Conservation (phyloP, 2,797 vertebrate genomes). For the Aldrovandia affinis region DNA sequence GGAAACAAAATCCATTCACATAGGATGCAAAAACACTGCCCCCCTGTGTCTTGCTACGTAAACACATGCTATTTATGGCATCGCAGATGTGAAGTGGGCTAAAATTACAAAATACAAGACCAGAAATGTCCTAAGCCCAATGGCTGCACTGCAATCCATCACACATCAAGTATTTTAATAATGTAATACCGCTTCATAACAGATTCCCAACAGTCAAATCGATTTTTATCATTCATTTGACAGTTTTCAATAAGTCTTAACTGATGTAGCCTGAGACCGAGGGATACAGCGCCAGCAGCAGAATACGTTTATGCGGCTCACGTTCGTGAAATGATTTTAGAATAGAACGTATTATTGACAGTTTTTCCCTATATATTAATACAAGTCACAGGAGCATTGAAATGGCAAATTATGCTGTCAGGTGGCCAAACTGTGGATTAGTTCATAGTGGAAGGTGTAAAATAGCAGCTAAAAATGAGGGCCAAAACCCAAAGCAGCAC, state of each 20-base stretch:
- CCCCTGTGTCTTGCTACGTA: conserved; percentile 23
- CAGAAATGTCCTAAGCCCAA: background rate
- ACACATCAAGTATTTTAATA: background rate
- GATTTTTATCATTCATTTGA: conserved; percentile 9
- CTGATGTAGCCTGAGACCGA: background rate
- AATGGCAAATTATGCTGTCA: conserved; percentile 11
- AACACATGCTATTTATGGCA: background rate
- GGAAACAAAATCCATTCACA: background rate
- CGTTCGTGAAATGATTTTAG: background rate
- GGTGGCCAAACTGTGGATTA: background rate
- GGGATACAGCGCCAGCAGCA: background rate
- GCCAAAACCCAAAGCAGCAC: background rate
- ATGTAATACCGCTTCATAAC: background rate
- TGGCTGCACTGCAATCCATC: conserved; percentile 19
- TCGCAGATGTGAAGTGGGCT: background rate
- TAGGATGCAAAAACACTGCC: conserved; percentile 33
- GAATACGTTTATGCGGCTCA: background rate
- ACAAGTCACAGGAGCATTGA: background rate
- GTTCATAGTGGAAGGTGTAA: background rate
- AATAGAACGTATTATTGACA: background rate
- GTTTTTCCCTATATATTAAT: conserved; percentile 4
- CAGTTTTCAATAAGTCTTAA: conserved; percentile 22
- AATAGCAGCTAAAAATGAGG: background rate
- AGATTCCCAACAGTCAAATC: background rate
- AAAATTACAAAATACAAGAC: background rate